Base-by-base conservation (phyloP, 2,888 invertebrate genomes). In the Drosophila prostipennis region DNA sequence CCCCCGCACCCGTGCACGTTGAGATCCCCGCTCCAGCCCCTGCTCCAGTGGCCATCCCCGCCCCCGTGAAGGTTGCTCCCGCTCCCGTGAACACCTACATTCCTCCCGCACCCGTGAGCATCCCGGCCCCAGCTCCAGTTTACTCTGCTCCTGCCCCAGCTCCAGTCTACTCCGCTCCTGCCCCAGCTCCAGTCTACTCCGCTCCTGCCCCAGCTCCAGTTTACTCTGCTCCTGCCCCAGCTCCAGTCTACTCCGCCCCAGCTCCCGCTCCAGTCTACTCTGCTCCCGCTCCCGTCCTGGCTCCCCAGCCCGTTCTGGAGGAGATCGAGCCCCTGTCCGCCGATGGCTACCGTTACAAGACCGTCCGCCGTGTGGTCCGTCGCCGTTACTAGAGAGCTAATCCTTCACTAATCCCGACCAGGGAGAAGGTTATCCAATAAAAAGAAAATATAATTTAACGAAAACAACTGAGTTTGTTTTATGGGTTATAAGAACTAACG, bases 321-420 rank as follows among this genome's bases (percentile, higher is more conserved):
- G 84, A 87, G 70, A 82, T 90, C 65, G 89, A 90, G 59, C 83
- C 87, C 58, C 72, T 72, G 36, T 67, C 85, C n/a, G 68, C 77
- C 42, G 89, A 90, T 70, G 89, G 89, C 23, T 90, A 89, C 77
- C 90, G 79, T 51, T 90, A 89, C 82, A 86, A 88, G 76, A 78
- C 90, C 67, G 76, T 80, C 14, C 90, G 89, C 40, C 87, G 89
- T 32, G 82, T 90, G 59, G 67, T 84, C 76, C 90, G 82, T 67
- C 80, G 89, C 46, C 90, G 89, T 56, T 42, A 68, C 39, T 90
- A 88, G 78, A 56, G 39, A 32, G 71, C 26, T 16, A 26, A 34
- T 39, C 26, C 32, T 10, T n/a, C 3, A 5, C 10, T 5, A 16
- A n/a, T 69, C 36, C 16, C 32, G 7, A 14, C 6, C 1, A 2